Evolutionary conservation across 2,888 invertebrate species (phyloP).

Genomic region (Lasioglossum villosulum): DNA sequence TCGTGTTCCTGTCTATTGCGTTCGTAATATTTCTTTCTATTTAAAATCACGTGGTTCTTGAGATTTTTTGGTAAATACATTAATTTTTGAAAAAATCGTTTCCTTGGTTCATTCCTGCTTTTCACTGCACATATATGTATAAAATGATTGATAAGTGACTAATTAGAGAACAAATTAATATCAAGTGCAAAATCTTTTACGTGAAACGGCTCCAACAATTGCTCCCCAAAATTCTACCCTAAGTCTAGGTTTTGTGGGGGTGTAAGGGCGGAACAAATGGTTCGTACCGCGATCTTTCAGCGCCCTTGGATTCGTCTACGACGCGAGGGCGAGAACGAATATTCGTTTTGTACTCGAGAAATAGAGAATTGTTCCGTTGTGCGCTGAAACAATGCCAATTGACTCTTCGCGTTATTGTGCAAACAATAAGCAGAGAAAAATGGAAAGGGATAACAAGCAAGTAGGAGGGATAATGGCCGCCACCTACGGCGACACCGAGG

Average conservation of each 20-base stretch:
- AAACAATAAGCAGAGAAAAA: constrained; percentile 67
- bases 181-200: background rate
- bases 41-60: no score
- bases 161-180: background rate
- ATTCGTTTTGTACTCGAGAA: constrained; percentile 52
- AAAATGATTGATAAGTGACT: no score
- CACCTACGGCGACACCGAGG: constrained; percentile 43
- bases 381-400: constrained; percentile 64
- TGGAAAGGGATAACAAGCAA: constrained; percentile 56
- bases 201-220: background rate
- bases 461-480: constrained; percentile 67
- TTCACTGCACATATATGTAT: no score
- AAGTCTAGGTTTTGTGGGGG: background rate
- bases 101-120: no score
- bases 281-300: constrained; percentile 21
- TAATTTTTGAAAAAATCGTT: no score
- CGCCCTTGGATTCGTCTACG: constrained; percentile 10
- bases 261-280: background rate
- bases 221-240: background rate
- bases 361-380: constrained; percentile 59
- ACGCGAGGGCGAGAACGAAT: constrained; percentile 43
- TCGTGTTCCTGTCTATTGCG: no score
- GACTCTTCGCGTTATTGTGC: constrained; percentile 69
- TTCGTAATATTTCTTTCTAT: no score
- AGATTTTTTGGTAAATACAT: no score